Evolutionary conservation across 2,888 invertebrate genomes (phyloP), one percentile per base, ranked within the genome.

Genomic region (Cryptops parisi): DNA sequence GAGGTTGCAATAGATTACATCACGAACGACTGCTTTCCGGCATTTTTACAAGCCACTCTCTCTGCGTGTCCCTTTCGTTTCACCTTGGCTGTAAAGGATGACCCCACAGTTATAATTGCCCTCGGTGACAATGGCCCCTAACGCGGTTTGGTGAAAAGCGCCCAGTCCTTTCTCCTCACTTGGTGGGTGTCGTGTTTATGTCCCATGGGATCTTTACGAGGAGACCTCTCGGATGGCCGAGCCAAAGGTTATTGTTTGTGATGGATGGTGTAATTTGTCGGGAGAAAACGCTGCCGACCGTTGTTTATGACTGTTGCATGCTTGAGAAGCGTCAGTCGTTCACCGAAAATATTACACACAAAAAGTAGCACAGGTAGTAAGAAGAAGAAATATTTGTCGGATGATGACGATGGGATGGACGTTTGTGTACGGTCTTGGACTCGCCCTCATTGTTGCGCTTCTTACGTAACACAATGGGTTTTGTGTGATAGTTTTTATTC

Each of bases 31-130:
- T 15, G 6, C 38, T 48, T 48, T 48, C 48, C 48, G 48, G 48
- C 48, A 48, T 48, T 48, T 48, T 48, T 48, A 48, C 48, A 48
- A 48, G 48, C 48, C 48, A 23, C 38, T 23, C 38, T n/a, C n/a
- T 33, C 15, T 6, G 33, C 6, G 15, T 15, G 33, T 33, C 33
- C 33, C 15, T 33, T 33, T 33, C 48, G 38, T 38, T 33, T 33
- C 27, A 38, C 15, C 33, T 48, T 48, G 38, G 33, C 19, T 48
- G 23, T 33, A 48, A 48, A 48, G 48, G 48, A 38, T 48, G 27
- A 26, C 23, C 48, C 48, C 48, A n/a, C 38, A 38, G 48, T 38
- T 48, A 27, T 48, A 48, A 48, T 48, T 48, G 48, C 48, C 48
- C 23, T 23, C 27, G 25, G 3, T 38, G 27, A 48, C 48, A 48